These are phyloP conservation scores for Gorsachius goisagi DNA, from an alignment of 2,113 vertebrate genomes.

Conservation along the genomic window DNA sequence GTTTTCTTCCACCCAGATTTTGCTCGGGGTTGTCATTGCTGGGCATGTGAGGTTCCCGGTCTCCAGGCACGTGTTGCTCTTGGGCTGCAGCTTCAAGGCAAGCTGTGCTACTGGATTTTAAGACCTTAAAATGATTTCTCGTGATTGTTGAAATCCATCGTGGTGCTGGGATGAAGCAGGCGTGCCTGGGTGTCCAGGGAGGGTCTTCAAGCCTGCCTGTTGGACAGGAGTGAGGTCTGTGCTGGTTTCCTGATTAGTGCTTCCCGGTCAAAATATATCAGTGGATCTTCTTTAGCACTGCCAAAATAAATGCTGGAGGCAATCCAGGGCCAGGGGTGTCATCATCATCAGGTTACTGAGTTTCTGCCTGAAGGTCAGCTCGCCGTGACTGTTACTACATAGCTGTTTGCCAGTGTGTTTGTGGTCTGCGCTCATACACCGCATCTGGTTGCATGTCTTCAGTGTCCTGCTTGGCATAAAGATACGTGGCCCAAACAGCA, in stretches of 20 bases:
- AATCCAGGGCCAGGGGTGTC: not conserved
- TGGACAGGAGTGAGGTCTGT: not conserved
- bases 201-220: not conserved
- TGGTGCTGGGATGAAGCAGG: not conserved
- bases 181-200: not conserved
- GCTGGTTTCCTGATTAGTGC: not conserved
- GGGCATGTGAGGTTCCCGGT: not conserved
- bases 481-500: not conserved
- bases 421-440: not conserved
- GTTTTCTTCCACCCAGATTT: not conserved
- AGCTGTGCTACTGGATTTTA: accelerated
- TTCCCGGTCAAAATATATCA: not conserved
- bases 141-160: not conserved
- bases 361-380: conserved; percentile 54
- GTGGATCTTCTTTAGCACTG: not conserved
- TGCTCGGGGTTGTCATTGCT: not conserved
- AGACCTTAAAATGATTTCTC: not conserved
- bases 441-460: not conserved
- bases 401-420: not conserved
- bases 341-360: not conserved
- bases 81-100: not conserved
- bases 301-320: conserved; percentile 38
- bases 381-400: not conserved
- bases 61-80: not conserved
- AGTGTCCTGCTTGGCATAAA: not conserved